Conservation (phyloP, 2,888 invertebrate genomes). For the Odontothrips loti region DNA sequence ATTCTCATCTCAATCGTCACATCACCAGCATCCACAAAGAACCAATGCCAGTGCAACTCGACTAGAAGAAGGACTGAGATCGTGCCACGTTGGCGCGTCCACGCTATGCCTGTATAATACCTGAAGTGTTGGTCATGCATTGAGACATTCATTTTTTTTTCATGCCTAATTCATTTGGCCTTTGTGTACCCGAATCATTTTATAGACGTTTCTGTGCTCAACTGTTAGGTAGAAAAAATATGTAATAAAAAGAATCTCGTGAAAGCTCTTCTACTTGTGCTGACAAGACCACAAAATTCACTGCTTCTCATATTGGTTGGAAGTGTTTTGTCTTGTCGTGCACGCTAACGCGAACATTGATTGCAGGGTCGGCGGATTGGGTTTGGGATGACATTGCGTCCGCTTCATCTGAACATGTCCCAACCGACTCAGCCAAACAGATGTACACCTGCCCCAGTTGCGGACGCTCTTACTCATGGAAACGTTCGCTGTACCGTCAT, state of each 20-base stretch:
- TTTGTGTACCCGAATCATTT: too few relatives aligned
- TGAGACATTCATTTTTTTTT: not conserved
- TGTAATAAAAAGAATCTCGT: not conserved
- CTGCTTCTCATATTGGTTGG: not conserved
- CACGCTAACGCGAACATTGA: not conserved
- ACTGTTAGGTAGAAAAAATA: not conserved
- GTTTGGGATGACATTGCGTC: not conserved
- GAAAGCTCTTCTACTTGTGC: too few relatives aligned
- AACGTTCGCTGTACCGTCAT: conserved; percentile 46
- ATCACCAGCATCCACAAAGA: conserved; percentile 35
- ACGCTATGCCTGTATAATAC: not conserved
- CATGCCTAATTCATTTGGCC: too few relatives aligned
- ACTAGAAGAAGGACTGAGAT: conserved; percentile 23
- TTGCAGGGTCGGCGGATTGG: not conserved
- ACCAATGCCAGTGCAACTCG: conserved; percentile 27
- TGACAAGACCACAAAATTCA: not conserved
- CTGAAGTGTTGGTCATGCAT: not conserved
- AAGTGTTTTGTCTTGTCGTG: not conserved
- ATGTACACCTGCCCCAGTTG: not conserved
- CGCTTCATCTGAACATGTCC: not conserved
- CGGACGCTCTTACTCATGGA: conserved; percentile 44
- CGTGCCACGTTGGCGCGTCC: too few relatives aligned
- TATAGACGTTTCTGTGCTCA: not conserved
- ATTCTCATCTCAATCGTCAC: conserved; percentile 34
- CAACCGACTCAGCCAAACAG: not conserved